These are phyloP conservation scores for Pseudomyrmex concolor DNA, from an alignment of 1,140 invertebrate genomes.

Conservation along the genomic window DNA sequence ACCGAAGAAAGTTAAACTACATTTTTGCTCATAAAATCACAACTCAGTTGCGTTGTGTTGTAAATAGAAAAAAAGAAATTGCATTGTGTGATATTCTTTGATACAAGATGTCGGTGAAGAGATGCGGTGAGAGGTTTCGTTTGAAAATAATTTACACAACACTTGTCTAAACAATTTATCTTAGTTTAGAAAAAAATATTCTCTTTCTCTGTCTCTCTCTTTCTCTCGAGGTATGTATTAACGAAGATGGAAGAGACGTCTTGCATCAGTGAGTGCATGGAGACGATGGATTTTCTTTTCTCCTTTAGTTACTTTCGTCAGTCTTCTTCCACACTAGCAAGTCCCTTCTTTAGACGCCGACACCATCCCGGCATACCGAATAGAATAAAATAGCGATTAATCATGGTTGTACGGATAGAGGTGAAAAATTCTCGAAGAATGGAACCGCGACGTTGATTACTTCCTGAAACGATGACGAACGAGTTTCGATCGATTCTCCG, in stretches of 20 bases:
- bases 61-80: not conserved
- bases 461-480: slow-evolving; percentile 59
- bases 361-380: slow-evolving; percentile 40
- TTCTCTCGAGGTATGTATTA: slow-evolving; percentile 34
- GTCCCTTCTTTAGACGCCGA: slow-evolving; percentile 42
- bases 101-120: not conserved
- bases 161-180: slow-evolving; percentile 46
- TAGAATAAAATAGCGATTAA: slow-evolving; percentile 64
- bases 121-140: not conserved
- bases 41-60: not conserved
- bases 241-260: slow-evolving; percentile 57
- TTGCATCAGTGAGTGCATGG: slow-evolving; percentile 53
- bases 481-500: slow-evolving; percentile 44
- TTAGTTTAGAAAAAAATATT: not conserved
- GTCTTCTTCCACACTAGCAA: slow-evolving; percentile 38
- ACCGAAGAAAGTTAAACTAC: not conserved
- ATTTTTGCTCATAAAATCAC: not conserved
- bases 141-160: slow-evolving; percentile 14
- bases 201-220: not conserved
- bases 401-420: slow-evolving; percentile 49
- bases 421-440: slow-evolving; percentile 65
- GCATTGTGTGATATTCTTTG: not conserved
- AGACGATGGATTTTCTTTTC: slow-evolving; percentile 61
- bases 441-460: slow-evolving; percentile 61
- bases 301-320: slow-evolving; percentile 43